phyloP scores from a whole-genome alignment of 2,888 invertebrate species.

The Catocala nupta region DNA sequence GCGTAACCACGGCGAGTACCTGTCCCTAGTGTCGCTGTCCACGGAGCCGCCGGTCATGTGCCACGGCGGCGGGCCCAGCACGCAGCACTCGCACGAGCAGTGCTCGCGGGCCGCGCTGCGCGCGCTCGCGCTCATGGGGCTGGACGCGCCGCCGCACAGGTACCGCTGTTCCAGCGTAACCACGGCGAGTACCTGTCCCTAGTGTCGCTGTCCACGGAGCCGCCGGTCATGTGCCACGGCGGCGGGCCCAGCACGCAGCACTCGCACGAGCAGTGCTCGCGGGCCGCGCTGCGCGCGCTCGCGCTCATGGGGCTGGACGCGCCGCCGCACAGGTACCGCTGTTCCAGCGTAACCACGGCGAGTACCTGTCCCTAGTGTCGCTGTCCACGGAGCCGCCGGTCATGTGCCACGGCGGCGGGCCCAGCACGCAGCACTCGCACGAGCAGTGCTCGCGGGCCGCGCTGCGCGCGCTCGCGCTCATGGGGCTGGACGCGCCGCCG shows the following conservation, averaged over 20 bases:
- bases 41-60: slow-evolving; percentile 92
- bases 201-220: too few relatives aligned
- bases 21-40: too few relatives aligned
- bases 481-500: background rate
- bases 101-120: too few relatives aligned
- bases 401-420: slow-evolving; percentile 98
- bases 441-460: too few relatives aligned
- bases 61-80: slow-evolving; percentile 96
- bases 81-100: slow-evolving; percentile 88
- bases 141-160: slow-evolving; percentile 89
- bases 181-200: too few relatives aligned
- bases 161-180: background rate
- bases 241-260: slow-evolving; percentile 95
- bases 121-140: slow-evolving; percentile 93
- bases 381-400: slow-evolving; percentile 86
- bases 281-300: too few relatives aligned
- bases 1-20: too few relatives aligned
- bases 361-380: too few relatives aligned
- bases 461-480: too few relatives aligned
- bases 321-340: slow-evolving; percentile 82
- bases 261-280: slow-evolving; percentile 66
- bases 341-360: too few relatives aligned
- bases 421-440: slow-evolving; percentile 49
- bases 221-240: slow-evolving; percentile 97
- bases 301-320: slow-evolving; percentile 94